Evolutionary conservation across 2,888 invertebrate genomes (phyloP).

Genomic region (Junonia oenone): DNA sequence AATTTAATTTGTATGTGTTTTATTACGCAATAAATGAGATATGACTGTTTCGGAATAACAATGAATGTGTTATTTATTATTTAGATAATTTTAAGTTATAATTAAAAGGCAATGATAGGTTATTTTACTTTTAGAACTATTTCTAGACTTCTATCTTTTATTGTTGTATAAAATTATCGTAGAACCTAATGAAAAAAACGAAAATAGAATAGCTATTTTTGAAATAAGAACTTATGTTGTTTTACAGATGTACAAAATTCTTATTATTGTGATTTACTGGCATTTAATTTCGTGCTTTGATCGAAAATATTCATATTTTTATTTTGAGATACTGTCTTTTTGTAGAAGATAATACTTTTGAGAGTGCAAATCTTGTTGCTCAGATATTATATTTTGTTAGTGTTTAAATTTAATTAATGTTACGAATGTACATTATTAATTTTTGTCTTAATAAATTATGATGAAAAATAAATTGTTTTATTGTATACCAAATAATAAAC

Average conservation of each 20-base stretch:
- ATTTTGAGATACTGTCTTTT: neutral
- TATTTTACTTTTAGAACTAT: conserved; percentile 17
- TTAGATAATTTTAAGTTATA: conserved; percentile 43
- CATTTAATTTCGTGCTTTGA: neutral
- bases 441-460: conserved; percentile 56
- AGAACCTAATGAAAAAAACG: neutral
- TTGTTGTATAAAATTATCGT: conserved; percentile 6
- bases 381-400: conserved; percentile 23
- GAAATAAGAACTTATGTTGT: neutral
- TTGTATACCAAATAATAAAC: neutral
- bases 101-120: conserved; percentile 32
- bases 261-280: neutral
- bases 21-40: conserved; percentile 31
- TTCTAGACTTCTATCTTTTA: conserved; percentile 14
- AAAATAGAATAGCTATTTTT: neutral
- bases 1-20: conserved; percentile 34
- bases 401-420: conserved; percentile 29
- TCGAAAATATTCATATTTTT: neutral
- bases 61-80: conserved; percentile 73
- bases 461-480: conserved; percentile 28
- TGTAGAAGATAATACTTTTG: neutral
- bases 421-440: conserved; percentile 41
- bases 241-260: neutral
- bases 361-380: conserved; percentile 16
- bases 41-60: conserved; percentile 55